These are phyloP conservation scores for Drosophila tripunctata DNA, from an alignment of 2,888 invertebrate genomes.

Conservation along the genomic window DNA sequence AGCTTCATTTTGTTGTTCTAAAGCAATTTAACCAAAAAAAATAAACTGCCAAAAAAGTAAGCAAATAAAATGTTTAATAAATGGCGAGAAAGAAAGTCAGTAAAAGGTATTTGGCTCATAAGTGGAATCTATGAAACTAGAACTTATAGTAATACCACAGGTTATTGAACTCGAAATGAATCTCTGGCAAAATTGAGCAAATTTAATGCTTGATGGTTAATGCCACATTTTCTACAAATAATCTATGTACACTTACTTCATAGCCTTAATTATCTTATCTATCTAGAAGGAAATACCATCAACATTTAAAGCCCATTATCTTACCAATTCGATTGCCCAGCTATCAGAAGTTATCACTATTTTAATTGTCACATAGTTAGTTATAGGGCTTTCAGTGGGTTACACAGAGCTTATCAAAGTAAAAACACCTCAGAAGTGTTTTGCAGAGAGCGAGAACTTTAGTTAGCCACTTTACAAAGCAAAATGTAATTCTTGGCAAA, in stretches of 20 bases:
- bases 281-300: slow-evolving; percentile 28
- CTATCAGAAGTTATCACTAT: slow-evolving; percentile 29
- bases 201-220: slow-evolving; percentile 1
- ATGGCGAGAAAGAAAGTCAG: slow-evolving; percentile 4
- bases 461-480: slow-evolving; percentile 18
- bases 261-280: slow-evolving; percentile 34
- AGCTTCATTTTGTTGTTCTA: no score
- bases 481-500: slow-evolving; percentile 26
- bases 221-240: not conserved
- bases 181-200: not conserved
- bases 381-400: not conserved
- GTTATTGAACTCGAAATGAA: slow-evolving; percentile 7
- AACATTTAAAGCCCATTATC: slow-evolving; percentile 18
- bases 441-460: not conserved
- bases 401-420: not conserved
- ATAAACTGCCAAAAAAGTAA: no score
- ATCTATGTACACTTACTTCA: not conserved
- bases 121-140: not conserved
- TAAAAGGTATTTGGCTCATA: not conserved
- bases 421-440: not conserved
- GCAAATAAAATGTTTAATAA: no score
- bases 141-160: not conserved
- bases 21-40: no score
- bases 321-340: slow-evolving; percentile 8
- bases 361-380: not conserved